A percentile compares a stretch with the other conserved stretches of the same genome.
phyloP scores from a whole-genome alignment of 2,113 vertebrate species.

The Pseudonaja textilis region DNA sequence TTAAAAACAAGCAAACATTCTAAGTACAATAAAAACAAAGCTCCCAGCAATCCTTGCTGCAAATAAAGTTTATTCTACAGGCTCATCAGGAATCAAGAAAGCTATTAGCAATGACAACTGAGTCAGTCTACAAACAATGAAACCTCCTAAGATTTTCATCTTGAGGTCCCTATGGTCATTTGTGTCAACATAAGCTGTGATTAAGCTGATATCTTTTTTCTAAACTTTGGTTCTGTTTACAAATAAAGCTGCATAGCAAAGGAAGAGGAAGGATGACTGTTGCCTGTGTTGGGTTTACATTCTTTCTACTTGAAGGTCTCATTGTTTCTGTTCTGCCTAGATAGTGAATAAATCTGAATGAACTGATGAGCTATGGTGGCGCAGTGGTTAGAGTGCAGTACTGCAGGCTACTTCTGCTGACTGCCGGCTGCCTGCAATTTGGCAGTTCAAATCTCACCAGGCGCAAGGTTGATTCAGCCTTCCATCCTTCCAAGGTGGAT shows the following conservation, averaged over 20 bases:
- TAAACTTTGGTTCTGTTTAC: not conserved
- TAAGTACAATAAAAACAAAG: not conserved
- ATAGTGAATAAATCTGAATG: not conserved
- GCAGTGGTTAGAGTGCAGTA: no score
- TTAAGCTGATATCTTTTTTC: not conserved
- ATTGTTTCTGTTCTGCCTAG: not conserved
- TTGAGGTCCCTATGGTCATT: not conserved
- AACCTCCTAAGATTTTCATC: not conserved
- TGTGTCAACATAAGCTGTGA: constrained; percentile 3
- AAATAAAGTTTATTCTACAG: not conserved
- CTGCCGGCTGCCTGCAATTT: no score
- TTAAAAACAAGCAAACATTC: not conserved
- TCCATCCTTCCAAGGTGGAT: no score
- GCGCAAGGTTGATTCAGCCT: no score
- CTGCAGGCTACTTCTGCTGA: no score
- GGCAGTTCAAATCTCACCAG: no score
- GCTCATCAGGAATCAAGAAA: not conserved
- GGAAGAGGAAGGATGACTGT: not conserved
- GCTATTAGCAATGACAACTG: not conserved
- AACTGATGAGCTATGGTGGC: no score
- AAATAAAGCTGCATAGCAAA: not conserved
- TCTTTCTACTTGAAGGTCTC: not conserved
- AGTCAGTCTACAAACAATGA: not conserved
- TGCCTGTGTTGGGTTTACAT: not conserved
- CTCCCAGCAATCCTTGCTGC: not conserved